Conservation (phyloP, 2,113 vertebrate genomes). For the Lepus timidus region DNA sequence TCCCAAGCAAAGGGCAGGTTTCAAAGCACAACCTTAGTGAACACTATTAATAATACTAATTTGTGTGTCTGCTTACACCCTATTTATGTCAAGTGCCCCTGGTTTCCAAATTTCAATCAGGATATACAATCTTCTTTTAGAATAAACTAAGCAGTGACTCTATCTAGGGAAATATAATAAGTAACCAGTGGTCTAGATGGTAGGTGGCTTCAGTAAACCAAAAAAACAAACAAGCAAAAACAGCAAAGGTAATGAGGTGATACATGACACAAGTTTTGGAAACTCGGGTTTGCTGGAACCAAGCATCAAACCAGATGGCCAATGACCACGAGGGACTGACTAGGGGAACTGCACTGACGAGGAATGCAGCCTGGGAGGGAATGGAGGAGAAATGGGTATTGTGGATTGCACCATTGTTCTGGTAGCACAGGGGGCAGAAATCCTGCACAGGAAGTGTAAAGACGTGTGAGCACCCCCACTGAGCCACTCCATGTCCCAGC, state of each 20-base stretch:
- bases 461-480: no score
- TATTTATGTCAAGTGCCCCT: background rate
- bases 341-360: background rate
- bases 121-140: slow-evolving; percentile 15
- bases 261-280: background rate
- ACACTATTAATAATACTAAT: background rate
- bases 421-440: background rate
- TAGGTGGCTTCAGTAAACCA: background rate
- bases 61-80: background rate
- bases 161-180: background rate
- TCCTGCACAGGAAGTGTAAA: background rate
- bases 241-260: background rate
- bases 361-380: background rate
- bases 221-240: background rate
- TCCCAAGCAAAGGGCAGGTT: background rate
- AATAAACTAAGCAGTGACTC: background rate
- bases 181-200: background rate
- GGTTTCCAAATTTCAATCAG: background rate
- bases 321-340: background rate
- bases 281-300: background rate
- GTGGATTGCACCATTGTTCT: background rate
- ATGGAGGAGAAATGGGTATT: background rate
- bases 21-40: background rate
- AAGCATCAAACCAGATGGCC: background rate
- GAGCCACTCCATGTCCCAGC: background rate